phyloP scores from a whole-genome alignment of 2,797 vertebrate species.

The Knipowitschia caucasica region DNA sequence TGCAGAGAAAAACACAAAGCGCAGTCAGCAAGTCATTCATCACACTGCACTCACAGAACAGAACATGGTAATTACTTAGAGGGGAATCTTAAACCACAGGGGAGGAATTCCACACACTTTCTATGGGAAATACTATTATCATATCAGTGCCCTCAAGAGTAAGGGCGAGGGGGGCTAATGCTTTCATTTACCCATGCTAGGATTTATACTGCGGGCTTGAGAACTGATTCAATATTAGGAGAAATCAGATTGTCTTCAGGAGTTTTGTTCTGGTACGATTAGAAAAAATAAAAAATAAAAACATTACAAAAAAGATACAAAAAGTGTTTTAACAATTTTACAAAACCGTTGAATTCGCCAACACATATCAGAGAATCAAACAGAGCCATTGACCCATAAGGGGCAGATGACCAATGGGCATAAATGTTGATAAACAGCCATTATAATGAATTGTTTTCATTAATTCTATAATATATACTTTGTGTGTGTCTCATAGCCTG shows the following conservation, averaged over 20 bases:
- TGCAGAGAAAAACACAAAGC: conserved; percentile 49
- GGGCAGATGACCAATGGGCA: too few relatives aligned
- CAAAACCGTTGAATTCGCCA: too few relatives aligned
- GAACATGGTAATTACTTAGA: conserved; percentile 10
- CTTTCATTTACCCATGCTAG: conserved; percentile 31
- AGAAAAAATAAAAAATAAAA: too few relatives aligned
- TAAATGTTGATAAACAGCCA: too few relatives aligned
- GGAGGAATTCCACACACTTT: conserved; percentile 26
- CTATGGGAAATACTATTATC: conserved; percentile 36
- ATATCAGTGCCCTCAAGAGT: conserved; percentile 42
- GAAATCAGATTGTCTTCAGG: conserved; percentile 14
- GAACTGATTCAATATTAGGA: conserved; percentile 34
- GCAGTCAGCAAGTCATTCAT: conserved; percentile 22
- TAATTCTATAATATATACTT: too few relatives aligned
- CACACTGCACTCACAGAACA: conserved; percentile 4
- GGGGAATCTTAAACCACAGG: conserved; percentile 30
- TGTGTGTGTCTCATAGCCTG: too few relatives aligned
- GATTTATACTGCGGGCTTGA: conserved; percentile 27
- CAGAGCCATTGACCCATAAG: too few relatives aligned
- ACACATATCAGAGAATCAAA: too few relatives aligned
- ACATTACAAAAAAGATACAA: too few relatives aligned
- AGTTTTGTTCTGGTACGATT: too few relatives aligned
- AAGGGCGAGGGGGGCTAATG: conserved; percentile 20
- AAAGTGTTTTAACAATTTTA: too few relatives aligned
- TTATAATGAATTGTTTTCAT: too few relatives aligned